Evolutionary conservation across 2,113 vertebrate species (phyloP).

Genomic region (Labrus mixtus): DNA sequence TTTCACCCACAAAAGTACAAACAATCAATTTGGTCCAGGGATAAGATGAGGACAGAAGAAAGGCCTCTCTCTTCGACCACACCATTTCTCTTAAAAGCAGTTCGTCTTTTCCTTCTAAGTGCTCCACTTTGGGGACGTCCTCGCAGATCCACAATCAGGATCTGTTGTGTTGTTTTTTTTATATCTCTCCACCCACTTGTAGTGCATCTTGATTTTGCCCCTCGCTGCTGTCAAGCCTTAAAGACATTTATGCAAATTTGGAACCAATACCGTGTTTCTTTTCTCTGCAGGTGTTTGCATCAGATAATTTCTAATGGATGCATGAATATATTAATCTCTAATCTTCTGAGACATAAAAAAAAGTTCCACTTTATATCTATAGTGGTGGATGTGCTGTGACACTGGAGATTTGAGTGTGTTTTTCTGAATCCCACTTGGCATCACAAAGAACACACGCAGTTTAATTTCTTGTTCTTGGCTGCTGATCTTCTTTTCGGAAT

Average conservation of each 20-base stretch:
- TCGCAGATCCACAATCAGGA: slow-evolving; percentile 54
- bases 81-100: slow-evolving; percentile 59
- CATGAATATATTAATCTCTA: slow-evolving; percentile 73
- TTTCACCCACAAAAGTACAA: slow-evolving; percentile 75
- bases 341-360: slow-evolving; percentile 31
- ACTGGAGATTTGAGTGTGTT: slow-evolving; percentile 5
- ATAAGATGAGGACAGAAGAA: slow-evolving; percentile 68
- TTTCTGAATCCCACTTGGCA: slow-evolving; percentile 9
- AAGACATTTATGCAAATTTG: slow-evolving; percentile 71
- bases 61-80: slow-evolving; percentile 52
- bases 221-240: slow-evolving; percentile 55
- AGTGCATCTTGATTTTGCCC: slow-evolving; percentile 61
- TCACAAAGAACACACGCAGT: slow-evolving; percentile 1
- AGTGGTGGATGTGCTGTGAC: slow-evolving; percentile 14
- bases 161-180: slow-evolving; percentile 35
- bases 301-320: slow-evolving; percentile 73
- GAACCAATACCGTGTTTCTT: slow-evolving; percentile 59
- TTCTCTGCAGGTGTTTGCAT: slow-evolving; percentile 77
- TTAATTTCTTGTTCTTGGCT: slow-evolving; percentile 4
- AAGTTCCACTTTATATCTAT: slow-evolving; percentile 30
- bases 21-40: slow-evolving; percentile 76
- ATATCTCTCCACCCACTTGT: slow-evolving; percentile 55
- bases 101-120: slow-evolving; percentile 59
- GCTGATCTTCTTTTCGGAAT: slow-evolving; percentile 3
- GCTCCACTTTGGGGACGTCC: slow-evolving; percentile 50